Percentiles rank a stretch among this genome's conserved stretches.
phyloP scores from a whole-genome alignment of 2,797 vertebrate genomes.

The Ibycter americanus region DNA sequence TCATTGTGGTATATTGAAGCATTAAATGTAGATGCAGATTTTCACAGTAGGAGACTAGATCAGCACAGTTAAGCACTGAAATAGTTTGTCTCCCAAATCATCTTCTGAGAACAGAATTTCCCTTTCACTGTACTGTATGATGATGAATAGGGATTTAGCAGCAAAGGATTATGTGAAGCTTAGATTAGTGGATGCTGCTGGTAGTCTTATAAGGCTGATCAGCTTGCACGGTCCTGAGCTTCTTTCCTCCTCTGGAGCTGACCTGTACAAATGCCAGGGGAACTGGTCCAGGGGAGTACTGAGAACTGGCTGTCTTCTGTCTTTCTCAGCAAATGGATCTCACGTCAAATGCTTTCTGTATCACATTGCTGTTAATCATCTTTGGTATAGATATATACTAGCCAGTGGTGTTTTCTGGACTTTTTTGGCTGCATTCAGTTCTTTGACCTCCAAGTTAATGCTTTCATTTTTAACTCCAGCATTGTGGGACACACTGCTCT shows the following conservation, averaged over 20 bases:
- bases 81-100: slow-evolving; percentile 23
- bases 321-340: not conserved
- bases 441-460: not conserved
- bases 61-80: not conserved
- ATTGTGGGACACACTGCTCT: not conserved
- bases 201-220: not conserved
- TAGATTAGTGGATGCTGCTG: not conserved
- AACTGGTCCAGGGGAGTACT: not conserved
- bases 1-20: not conserved
- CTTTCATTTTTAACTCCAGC: not conserved
- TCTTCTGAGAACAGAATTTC: not conserved
- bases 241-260: not conserved
- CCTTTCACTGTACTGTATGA: not conserved
- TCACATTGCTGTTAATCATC: not conserved
- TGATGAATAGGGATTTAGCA: not conserved
- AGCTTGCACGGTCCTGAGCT: not conserved
- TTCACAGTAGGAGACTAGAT: slow-evolving; percentile 20
- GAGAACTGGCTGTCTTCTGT: not conserved
- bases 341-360: not conserved
- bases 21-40: not conserved
- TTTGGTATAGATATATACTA: not conserved
- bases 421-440: not conserved
- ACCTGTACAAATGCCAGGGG: not conserved
- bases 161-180: not conserved
- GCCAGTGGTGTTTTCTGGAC: not conserved